phyloP scores from a whole-genome alignment of 2,113 vertebrate genomes.

The Cyprinodon variegatus region DNA sequence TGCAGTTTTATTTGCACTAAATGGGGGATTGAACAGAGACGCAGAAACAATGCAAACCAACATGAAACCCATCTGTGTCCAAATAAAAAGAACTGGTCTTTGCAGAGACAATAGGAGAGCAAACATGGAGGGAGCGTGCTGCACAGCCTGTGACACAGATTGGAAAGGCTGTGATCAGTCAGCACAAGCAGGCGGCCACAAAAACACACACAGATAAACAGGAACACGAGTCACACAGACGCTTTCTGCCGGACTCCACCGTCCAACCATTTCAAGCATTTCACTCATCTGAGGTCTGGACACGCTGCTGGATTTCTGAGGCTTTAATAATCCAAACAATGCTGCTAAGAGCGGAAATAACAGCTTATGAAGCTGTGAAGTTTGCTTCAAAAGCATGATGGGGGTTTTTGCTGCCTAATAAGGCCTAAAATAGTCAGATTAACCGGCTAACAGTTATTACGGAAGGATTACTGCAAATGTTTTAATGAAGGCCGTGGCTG shows the following conservation, averaged over 20 bases:
- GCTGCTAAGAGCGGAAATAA: slow-evolving; percentile 34
- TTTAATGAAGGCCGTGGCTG: slow-evolving; percentile 5
- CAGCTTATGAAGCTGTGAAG: slow-evolving; percentile 31
- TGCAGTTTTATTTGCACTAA: too few species aligned
- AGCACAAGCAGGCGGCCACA: slow-evolving; percentile 19
- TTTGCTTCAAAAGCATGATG: slow-evolving; percentile 40
- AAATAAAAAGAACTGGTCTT: slow-evolving; percentile 26
- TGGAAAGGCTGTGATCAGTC: slow-evolving; percentile 49
- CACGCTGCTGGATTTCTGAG: slow-evolving; percentile 18
- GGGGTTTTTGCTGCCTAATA: slow-evolving; percentile 35
- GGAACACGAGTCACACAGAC: slow-evolving; percentile 20
- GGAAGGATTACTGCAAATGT: slow-evolving; percentile 36
- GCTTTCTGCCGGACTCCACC: slow-evolving; percentile 10
- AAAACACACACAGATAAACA: slow-evolving; percentile 25
- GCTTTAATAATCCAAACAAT: slow-evolving; percentile 20
- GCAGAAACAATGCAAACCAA: slow-evolving; percentile 11
- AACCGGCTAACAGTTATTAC: slow-evolving; percentile 41
- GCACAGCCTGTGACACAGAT: slow-evolving; percentile 65
- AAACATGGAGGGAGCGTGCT: slow-evolving; percentile 41
- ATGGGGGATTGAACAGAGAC: neutral
- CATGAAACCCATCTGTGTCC: slow-evolving; percentile 1
- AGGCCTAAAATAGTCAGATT: slow-evolving; percentile 44
- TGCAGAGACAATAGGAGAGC: slow-evolving; percentile 32
- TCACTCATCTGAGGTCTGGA: slow-evolving; percentile 17
- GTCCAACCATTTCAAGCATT: slow-evolving; percentile 40